Percentiles rank a stretch among this genome's conserved stretches.
Conservation (phyloP, 2,797 vertebrate genomes). For the Halcyon smyrnensis region DNA sequence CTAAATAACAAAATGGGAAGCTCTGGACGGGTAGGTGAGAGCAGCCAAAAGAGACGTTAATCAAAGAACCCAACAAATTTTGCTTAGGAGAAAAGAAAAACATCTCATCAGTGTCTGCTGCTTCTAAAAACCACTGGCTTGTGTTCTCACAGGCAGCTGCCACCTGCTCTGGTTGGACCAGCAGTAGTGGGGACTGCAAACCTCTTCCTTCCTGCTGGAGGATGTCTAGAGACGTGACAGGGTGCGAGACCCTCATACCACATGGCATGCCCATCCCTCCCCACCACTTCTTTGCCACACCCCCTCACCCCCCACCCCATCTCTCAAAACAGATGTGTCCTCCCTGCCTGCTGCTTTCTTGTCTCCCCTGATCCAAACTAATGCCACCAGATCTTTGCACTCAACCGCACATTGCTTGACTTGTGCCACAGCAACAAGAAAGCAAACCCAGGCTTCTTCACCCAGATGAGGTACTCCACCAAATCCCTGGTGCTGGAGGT, state of each 20-base stretch:
- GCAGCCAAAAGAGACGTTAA: background rate
- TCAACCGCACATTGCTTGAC: background rate
- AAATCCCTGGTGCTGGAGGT: background rate
- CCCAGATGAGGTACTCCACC: background rate
- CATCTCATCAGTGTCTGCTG: background rate
- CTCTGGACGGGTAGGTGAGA: background rate
- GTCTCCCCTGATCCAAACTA: background rate
- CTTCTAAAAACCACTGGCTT: background rate
- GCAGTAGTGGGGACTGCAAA: background rate
- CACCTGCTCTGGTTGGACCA: background rate
- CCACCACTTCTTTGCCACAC: background rate
- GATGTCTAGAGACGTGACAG: rapidly evolving
- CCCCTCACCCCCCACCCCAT: rapidly evolving
- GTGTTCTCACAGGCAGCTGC: background rate
- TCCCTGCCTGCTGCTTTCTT: background rate
- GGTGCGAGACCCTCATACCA: rapidly evolving
- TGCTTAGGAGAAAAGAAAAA: background rate
- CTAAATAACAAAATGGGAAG: background rate
- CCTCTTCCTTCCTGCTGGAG: background rate
- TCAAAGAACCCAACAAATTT: background rate
- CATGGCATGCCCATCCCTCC: rapidly evolving
- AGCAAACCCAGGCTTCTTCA: background rate
- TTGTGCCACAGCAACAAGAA: background rate
- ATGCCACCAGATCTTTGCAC: background rate
- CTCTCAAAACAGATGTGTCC: background rate